Conservation (phyloP, 2,797 vertebrate species). For the Octomys mimax region DNA sequence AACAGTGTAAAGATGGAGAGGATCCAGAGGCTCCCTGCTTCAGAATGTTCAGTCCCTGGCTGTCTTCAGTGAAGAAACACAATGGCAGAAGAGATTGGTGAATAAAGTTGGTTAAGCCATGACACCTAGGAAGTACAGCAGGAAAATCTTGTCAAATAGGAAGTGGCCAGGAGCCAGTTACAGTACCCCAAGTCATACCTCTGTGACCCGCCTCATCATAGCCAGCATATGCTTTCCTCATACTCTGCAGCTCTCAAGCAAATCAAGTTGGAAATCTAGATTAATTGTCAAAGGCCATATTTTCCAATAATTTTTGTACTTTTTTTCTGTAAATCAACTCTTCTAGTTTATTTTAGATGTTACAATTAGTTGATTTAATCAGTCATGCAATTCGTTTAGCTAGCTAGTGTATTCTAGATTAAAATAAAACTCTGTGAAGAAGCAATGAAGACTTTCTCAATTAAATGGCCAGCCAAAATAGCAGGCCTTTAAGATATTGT, state of each 20-base stretch:
- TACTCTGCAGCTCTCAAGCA: background rate
- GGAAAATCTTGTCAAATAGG: background rate
- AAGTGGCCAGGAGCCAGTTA: background rate
- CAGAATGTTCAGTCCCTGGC: background rate
- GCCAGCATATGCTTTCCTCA: background rate
- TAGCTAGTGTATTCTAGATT: background rate
- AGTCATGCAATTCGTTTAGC: background rate
- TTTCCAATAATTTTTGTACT: background rate
- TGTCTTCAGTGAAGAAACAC: background rate
- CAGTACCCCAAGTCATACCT: background rate
- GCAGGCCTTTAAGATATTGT: background rate
- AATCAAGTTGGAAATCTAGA: background rate
- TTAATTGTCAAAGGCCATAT: background rate
- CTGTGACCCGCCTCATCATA: background rate
- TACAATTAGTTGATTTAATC: background rate
- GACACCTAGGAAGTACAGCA: background rate
- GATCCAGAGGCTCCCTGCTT: background rate
- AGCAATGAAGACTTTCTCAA: constrained; percentile 10
- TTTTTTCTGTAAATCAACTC: background rate
- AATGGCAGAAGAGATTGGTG: no score
- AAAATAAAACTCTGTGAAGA: background rate
- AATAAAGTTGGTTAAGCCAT: background rate
- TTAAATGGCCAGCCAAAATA: background rate
- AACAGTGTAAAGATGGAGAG: background rate
- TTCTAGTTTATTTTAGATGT: constrained; percentile 19